phyloP scores from a whole-genome alignment of 2,888 invertebrate genomes.

The Xanthostigma xanthostigma region DNA sequence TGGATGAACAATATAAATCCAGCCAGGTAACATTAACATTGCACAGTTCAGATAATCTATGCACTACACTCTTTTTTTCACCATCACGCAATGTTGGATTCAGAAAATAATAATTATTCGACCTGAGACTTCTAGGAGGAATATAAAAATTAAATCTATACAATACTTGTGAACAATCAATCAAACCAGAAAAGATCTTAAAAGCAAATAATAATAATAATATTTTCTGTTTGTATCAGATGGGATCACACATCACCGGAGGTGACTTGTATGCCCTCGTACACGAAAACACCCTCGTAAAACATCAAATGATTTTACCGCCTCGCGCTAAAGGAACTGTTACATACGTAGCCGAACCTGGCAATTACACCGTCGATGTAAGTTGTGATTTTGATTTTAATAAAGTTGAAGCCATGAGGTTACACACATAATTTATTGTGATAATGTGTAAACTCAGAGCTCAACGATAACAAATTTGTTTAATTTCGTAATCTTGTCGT shows the following conservation, averaged over 20 bases:
- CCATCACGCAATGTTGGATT: no score
- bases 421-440: neutral
- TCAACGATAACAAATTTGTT: neutral
- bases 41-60: no score
- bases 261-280: slow-evolving; percentile 95
- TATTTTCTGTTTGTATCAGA: slow-evolving; percentile 30
- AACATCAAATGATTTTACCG: slow-evolving; percentile 90
- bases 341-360: slow-evolving; percentile 83
- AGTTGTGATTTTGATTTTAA: slow-evolving; percentile 25
- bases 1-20: no score
- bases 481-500: slow-evolving; percentile 11
- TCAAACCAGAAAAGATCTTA: no score
- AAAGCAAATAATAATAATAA: no score
- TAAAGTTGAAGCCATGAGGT: neutral
- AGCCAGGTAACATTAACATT: no score
- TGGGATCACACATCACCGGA: slow-evolving; percentile 96
- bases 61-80: no score
- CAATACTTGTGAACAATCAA: no score
- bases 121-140: no score
- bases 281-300: slow-evolving; percentile 93
- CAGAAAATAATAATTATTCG: no score
- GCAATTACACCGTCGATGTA: slow-evolving; percentile 86
- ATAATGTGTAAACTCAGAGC: neutral
- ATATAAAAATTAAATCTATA: no score
- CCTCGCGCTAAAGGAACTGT: slow-evolving; percentile 94